phyloP scores from a whole-genome alignment of 2,113 vertebrate genomes.

The Pelusios castaneus region DNA sequence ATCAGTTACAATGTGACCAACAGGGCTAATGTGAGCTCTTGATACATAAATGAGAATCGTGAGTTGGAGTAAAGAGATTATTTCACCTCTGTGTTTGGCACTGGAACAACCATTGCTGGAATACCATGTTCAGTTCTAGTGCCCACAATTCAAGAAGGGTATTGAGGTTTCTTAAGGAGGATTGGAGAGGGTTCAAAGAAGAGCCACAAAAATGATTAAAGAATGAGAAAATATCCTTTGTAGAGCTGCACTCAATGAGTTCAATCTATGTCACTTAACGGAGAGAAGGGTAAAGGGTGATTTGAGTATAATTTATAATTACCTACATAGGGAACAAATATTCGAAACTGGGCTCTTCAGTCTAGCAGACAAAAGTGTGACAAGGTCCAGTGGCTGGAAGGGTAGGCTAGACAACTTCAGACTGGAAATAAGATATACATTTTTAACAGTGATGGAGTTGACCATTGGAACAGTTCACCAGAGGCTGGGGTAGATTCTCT shows the following conservation, averaged over 20 bases:
- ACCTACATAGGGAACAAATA: background rate
- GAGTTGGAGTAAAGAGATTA: background rate
- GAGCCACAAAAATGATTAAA: background rate
- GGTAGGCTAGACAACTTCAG: background rate
- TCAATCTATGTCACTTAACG: background rate
- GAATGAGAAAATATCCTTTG: background rate
- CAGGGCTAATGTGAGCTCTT: too few species aligned
- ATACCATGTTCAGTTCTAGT: background rate
- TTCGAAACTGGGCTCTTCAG: background rate
- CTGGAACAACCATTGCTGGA: background rate
- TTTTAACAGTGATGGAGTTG: background rate
- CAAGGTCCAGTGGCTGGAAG: background rate
- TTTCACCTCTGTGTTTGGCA: background rate
- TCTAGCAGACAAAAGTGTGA: background rate
- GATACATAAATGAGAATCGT: background rate
- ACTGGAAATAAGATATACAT: background rate
- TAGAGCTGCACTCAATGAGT: background rate
- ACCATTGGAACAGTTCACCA: background rate
- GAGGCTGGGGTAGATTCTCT: background rate
- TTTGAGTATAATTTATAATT: background rate
- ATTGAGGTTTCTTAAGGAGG: background rate
- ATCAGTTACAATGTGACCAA: too few species aligned
- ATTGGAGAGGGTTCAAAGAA: background rate
- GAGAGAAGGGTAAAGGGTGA: background rate
- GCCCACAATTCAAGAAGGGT: background rate